Evolutionary conservation across 2,797 vertebrate genomes (phyloP).

Genomic region (Natrix natrix): DNA sequence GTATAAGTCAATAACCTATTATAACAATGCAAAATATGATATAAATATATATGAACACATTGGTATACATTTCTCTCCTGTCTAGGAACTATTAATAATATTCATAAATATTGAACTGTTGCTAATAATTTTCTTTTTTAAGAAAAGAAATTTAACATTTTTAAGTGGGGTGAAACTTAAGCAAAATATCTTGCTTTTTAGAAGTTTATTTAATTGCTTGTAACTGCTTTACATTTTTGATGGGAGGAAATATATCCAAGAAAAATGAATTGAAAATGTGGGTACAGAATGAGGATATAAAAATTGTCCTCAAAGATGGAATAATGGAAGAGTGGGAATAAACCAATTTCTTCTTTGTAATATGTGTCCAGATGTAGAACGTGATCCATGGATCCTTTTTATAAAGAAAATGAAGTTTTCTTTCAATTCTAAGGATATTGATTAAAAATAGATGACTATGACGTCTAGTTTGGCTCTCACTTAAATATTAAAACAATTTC

Average conservation of each 20-base stretch:
- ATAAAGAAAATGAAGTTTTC: background rate
- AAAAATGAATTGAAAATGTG: background rate
- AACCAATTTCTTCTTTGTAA: no score
- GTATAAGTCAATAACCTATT: constrained; percentile 97
- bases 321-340: background rate
- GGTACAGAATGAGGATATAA: background rate
- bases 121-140: constrained; percentile 54
- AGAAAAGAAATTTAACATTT: constrained; percentile 25
- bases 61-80: constrained; percentile 79
- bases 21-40: constrained; percentile 96
- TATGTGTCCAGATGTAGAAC: background rate
- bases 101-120: constrained; percentile 72
- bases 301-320: background rate
- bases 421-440: background rate
- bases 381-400: background rate
- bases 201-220: background rate
- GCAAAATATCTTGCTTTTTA: background rate
- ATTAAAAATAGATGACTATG: background rate
- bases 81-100: constrained; percentile 80
- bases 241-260: background rate
- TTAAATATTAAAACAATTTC: background rate
- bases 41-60: constrained; percentile 80
- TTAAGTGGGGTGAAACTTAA: constrained; percentile 16
- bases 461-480: background rate
- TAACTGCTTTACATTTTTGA: background rate